Base-by-base conservation (phyloP, 30 jellyfish, hydroid and myxozoan genomes). In the Hydra vulgaris region DNA sequence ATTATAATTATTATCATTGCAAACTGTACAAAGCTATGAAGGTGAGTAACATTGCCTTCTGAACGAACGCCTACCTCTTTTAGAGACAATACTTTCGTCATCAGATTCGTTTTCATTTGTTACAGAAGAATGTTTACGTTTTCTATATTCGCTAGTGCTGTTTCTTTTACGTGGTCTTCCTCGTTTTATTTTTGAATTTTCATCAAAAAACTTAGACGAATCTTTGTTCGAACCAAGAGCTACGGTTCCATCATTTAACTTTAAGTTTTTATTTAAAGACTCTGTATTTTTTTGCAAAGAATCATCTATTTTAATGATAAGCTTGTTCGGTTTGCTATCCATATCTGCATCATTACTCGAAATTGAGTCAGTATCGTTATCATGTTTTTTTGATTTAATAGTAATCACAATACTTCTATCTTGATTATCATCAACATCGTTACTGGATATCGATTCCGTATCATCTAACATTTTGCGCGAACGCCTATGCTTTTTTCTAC, bases 31-130 rank as follows among this genome's bases (percentile, higher is more conserved):
- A 40, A 40, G 61, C 12, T 40, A 75, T 5, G 95, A 87, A 16
- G 95, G 95, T 66, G 95, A 87, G 76, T 87, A 87, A 67, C 95
- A 87, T 53, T 87, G 27, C 70, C 86, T 80, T 21, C 74, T 87
- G 20, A 87, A 74, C 54, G 86, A 90, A 21, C 95, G 72, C 54
- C 85, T 72, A 16, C 90, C 83, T 53, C 95, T 25, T 53, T 88
- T 54, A 17, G 84, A 26, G 1, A 79, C 85, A 3, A 27, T 53
- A 21, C 82, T 86, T 53, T 72, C 83, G 21, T 75, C 72, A 17
- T 52, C 25, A 3, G 23, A 22, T 19, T n/a, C 53, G 24, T 1
- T 70, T 75, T 66, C n/a, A 17, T 75, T 26, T 25, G 53, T 70
- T 7, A 71, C 25, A 21, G 76, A 70, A 22, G 27, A 75, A 75